Evolutionary conservation across 2,797 vertebrate genomes (phyloP).

Genomic region (Arnoldichthys spilopterus): DNA sequence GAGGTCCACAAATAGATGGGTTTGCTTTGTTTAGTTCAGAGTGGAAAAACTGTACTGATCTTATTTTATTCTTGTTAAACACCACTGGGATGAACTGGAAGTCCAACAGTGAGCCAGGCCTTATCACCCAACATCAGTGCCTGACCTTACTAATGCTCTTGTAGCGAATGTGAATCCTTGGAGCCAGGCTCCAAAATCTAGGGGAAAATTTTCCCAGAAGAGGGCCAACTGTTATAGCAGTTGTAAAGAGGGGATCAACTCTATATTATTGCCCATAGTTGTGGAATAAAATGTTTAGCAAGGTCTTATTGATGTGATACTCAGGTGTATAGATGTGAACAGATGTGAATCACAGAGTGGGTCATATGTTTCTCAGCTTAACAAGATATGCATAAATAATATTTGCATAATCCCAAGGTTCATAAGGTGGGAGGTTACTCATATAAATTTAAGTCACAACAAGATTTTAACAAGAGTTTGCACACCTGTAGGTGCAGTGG

Average conservation of each 20-base stretch:
- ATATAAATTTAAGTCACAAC: not conserved
- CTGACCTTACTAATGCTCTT: not conserved
- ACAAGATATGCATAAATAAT: conserved; percentile 43
- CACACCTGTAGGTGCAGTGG: conserved; percentile 21
- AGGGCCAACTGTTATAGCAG: not conserved
- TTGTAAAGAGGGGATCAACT: not conserved
- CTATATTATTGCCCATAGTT: not conserved
- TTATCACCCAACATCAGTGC: not conserved
- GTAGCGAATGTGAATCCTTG: not conserved
- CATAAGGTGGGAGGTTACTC: conserved; percentile 22
- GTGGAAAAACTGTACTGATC: too few relatives aligned
- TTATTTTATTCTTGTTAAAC: too few relatives aligned
- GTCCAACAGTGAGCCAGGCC: not conserved
- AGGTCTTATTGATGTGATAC: not conserved
- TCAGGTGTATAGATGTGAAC: not conserved
- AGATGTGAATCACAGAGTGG: conserved; percentile 11
- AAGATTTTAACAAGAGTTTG: conserved; percentile 9
- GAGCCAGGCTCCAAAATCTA: not conserved
- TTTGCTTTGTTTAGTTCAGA: not conserved
- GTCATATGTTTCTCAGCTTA: conserved; percentile 22
- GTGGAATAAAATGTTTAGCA: not conserved
- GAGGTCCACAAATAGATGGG: not conserved
- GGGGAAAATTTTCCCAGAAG: not conserved
- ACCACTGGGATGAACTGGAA: not conserved
- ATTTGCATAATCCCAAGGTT: conserved; percentile 14